A percentile compares a stretch with the other conserved stretches of the same genome.
phyloP scores from a whole-genome alignment of 2,797 vertebrate genomes.

The Chanos chanos region DNA sequence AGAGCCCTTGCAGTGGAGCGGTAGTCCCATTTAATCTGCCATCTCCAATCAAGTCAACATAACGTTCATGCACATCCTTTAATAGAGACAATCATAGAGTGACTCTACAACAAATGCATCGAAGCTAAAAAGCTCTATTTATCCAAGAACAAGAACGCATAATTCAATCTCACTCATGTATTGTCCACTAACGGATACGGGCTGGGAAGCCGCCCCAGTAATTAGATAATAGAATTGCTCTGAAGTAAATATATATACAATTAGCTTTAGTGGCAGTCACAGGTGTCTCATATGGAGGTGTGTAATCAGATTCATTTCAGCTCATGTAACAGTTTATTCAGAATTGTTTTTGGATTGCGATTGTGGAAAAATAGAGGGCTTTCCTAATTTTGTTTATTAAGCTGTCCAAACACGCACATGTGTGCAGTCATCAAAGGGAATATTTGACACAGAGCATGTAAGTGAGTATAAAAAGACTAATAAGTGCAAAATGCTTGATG shows the following conservation, averaged over 20 bases:
- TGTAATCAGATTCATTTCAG: background rate
- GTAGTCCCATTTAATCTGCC: background rate
- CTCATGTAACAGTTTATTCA: background rate
- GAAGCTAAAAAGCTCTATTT: background rate
- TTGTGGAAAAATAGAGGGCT: too few species aligned
- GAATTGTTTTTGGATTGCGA: too few species aligned
- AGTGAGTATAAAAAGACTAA: too few species aligned
- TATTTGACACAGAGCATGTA: conserved; percentile 25
- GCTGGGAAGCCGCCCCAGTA: conserved; percentile 70
- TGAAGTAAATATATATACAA: conserved; percentile 83
- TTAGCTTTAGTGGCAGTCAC: conserved; percentile 60
- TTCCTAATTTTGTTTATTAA: too few species aligned
- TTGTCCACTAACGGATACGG: conserved; percentile 70
- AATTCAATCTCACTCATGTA: conserved; percentile 62
- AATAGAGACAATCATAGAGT: background rate
- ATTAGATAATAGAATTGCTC: conserved; percentile 81
- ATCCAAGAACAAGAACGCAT: background rate
- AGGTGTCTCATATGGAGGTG: conserved; percentile 33
- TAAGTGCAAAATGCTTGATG: too few species aligned
- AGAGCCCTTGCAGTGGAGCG: background rate
- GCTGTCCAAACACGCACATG: background rate
- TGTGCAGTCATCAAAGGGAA: conserved; percentile 33
- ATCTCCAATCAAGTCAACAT: background rate
- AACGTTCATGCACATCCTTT: background rate
- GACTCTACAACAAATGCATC: background rate